Conservation (phyloP, 2,888 invertebrate species). For the Dicyrtoma fusca region DNA sequence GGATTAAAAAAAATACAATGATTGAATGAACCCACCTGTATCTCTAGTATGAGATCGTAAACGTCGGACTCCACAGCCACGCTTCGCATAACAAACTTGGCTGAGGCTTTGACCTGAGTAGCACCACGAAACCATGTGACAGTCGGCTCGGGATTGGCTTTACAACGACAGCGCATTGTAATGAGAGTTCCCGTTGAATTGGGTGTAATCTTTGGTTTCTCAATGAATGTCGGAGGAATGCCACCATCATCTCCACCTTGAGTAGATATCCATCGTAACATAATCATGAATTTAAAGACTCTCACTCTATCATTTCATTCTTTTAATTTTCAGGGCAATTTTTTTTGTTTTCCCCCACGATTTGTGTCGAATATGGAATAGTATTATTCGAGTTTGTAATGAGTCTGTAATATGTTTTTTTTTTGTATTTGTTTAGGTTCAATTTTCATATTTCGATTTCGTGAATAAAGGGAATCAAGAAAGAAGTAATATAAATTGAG, state of each 20-base stretch:
- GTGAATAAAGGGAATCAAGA: too few relatives aligned
- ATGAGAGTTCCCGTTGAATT: slow-evolving; percentile 96
- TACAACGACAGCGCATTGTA: slow-evolving; percentile 94
- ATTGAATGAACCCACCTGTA: slow-evolving; percentile 65
- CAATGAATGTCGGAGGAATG: slow-evolving; percentile 94
- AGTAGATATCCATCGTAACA: slow-evolving; percentile 42
- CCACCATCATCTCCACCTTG: slow-evolving; percentile 90
- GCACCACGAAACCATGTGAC: slow-evolving; percentile 95
- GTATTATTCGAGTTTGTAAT: too few relatives aligned
- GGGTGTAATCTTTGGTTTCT: slow-evolving; percentile 98
- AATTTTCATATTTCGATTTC: too few relatives aligned
- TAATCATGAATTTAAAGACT: not conserved
- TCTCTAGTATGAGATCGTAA: slow-evolving; percentile 82
- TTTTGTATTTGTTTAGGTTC: too few relatives aligned
- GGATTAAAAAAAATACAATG: not conserved
- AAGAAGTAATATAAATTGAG: too few relatives aligned
- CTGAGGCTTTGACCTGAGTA: slow-evolving; percentile 79
- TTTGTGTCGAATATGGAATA: too few relatives aligned
- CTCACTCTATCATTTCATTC: too few relatives aligned
- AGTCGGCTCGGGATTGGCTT: slow-evolving; percentile 91
- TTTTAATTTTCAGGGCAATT: too few relatives aligned
- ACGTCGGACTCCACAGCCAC: slow-evolving; percentile 78
- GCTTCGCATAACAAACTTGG: slow-evolving; percentile 80
- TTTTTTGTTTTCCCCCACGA: too few relatives aligned
- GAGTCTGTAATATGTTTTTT: too few relatives aligned